Conservation (phyloP, 2,797 vertebrate genomes). For the Myotis myotis region DNA sequence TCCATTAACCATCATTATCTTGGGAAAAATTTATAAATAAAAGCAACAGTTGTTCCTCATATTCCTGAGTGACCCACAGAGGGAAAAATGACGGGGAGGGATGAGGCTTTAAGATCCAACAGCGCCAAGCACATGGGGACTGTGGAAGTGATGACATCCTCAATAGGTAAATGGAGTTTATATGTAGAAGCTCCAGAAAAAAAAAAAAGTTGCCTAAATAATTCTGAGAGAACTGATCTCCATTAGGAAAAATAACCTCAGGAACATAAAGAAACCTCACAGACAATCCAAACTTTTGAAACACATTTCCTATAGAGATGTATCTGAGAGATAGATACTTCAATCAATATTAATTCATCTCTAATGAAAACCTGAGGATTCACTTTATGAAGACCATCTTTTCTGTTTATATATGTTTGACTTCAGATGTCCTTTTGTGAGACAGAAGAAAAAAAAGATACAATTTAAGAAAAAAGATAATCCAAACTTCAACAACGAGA, state of each 20-base stretch:
- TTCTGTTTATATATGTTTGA: neutral
- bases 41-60: neutral
- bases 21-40: neutral
- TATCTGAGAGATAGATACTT: neutral
- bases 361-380: neutral
- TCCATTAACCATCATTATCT: neutral
- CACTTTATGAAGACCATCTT: neutral
- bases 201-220: neutral
- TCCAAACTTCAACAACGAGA: neutral
- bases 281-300: neutral
- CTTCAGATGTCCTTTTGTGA: neutral
- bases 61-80: neutral
- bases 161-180: neutral
- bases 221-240: neutral
- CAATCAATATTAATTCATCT: neutral
- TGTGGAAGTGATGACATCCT: neutral
- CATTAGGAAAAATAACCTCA: neutral
- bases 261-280: neutral
- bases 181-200: neutral
- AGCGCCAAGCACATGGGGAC: neutral
- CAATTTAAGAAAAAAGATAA: neutral
- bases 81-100: neutral
- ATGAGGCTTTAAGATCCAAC: neutral
- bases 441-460: neutral
- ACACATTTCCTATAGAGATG: neutral